Evolutionary conservation across 2,113 vertebrate species (phyloP).

Genomic region (Typhlomys cinereus): DNA sequence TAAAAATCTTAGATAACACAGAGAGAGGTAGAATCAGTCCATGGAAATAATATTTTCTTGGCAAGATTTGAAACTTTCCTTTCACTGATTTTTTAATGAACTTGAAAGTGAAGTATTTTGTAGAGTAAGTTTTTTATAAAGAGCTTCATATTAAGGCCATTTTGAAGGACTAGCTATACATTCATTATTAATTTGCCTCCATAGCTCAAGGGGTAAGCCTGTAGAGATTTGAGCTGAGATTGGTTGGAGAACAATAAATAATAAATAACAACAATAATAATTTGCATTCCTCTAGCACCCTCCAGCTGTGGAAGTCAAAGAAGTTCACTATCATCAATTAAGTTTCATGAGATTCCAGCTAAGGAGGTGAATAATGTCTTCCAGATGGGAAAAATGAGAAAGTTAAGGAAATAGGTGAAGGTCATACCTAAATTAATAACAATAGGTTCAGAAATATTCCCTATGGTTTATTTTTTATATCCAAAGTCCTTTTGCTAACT

Average conservation of each 20-base stretch:
- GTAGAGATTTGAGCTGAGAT: conserved; percentile 26
- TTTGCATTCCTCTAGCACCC: conserved; percentile 57
- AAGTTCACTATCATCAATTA: conserved; percentile 48
- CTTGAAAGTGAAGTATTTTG: background rate
- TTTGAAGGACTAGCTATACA: background rate
- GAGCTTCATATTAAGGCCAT: background rate
- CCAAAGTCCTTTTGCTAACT: background rate
- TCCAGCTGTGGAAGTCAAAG: conserved; percentile 42
- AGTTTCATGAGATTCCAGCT: conserved; percentile 26
- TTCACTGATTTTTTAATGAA: background rate
- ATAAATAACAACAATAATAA: conserved; percentile 70
- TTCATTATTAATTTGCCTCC: conserved; percentile 64
- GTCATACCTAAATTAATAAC: conserved; percentile 29
- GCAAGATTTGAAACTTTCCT: background rate
- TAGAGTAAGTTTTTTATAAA: background rate
- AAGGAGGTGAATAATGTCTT: conserved; percentile 28
- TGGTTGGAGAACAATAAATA: conserved; percentile 65
- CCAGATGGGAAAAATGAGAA: conserved; percentile 27
- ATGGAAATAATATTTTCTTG: background rate
- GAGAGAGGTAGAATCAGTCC: background rate
- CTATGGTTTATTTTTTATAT: background rate
- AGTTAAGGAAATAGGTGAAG: background rate
- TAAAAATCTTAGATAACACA: conserved; percentile 17
- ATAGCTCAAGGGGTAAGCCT: background rate
- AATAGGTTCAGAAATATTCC: background rate